Conservation (phyloP, 2,797 vertebrate species). For the Alectoris magna region DNA sequence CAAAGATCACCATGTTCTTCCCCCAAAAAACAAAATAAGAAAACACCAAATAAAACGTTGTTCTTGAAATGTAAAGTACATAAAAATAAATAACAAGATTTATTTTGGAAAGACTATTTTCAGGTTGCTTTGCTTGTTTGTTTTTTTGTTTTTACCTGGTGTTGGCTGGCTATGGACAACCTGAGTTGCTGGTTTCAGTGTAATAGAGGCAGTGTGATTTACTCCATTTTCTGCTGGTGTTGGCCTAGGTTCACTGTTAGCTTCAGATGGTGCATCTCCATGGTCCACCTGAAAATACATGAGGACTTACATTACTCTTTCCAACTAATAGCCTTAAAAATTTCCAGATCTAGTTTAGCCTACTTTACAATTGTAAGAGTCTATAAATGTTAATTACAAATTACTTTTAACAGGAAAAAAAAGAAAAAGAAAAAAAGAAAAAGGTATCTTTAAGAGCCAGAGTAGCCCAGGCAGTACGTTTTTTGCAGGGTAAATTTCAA, state of each 20-base stretch:
- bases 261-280: conserved; percentile 86
- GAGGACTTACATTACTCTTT: neutral
- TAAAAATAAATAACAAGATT: neutral
- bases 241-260: conserved; percentile 85
- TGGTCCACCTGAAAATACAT: conserved; percentile 85
- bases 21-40: neutral
- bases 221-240: conserved; percentile 93
- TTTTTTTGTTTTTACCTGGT: conserved; percentile 82
- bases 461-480: neutral
- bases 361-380: neutral
- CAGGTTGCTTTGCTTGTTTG: neutral
- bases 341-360: neutral
- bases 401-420: neutral
- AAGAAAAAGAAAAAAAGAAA: neutral
- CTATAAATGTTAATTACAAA: neutral
- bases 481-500: neutral
- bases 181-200: conserved; percentile 88
- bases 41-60: neutral
- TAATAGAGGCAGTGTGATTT: conserved; percentile 85
- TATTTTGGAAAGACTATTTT: neutral
- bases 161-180: conserved; percentile 87
- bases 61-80: neutral
- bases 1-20: too few species aligned
- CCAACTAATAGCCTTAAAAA: neutral
- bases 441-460: neutral